Percentiles rank a stretch among this genome's conserved stretches.
These are phyloP conservation scores for Phalacrocorax carbo DNA, from an alignment of 2,113 vertebrate species.

Conservation along the genomic window DNA sequence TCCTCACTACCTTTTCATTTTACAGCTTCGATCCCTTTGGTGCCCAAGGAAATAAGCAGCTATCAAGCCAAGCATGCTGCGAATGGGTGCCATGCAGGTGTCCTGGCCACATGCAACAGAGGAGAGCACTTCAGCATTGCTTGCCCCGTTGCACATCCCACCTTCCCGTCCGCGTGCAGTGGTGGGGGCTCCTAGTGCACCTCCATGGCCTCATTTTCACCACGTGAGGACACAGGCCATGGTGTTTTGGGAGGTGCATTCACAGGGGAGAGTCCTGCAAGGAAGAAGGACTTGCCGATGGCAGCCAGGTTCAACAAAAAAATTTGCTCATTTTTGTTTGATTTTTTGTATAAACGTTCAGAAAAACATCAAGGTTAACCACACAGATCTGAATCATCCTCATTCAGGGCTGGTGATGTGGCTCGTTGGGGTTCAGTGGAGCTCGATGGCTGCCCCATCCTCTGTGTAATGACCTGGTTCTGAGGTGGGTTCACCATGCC, in stretches of 20 bases:
- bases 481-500: neutral
- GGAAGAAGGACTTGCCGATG: neutral
- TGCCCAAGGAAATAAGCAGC: neutral
- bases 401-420: neutral
- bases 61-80: neutral
- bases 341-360: neutral
- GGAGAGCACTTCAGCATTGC: accelerated
- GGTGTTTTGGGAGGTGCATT: neutral
- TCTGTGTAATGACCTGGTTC: neutral
- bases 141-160: neutral
- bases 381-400: neutral
- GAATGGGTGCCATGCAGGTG: neutral
- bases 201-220: neutral
- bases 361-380: neutral
- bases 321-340: neutral
- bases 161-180: neutral
- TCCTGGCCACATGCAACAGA: accelerated
- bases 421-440: neutral
- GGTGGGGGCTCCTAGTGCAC: neutral
- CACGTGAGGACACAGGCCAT: accelerated
- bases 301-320: neutral
- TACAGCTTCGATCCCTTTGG: neutral
- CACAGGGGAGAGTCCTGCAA: neutral
- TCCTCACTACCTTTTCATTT: neutral
- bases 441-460: neutral